These are phyloP conservation scores for Ranitomeya variabilis DNA, from an alignment of 2,113 vertebrate species.

Conservation along the genomic window DNA sequence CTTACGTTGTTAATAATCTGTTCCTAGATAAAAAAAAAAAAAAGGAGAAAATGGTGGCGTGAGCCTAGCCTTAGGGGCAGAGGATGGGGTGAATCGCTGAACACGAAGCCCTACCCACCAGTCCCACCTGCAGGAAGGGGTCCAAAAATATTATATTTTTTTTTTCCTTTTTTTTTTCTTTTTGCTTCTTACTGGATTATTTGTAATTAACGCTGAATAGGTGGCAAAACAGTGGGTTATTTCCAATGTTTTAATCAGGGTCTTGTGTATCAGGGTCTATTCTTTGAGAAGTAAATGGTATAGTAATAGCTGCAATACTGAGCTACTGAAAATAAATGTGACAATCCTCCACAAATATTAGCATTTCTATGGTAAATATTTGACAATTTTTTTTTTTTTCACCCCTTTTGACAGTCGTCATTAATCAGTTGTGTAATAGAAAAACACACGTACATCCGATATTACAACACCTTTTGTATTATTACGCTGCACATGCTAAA, in stretches of 20 bases:
- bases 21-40: no score
- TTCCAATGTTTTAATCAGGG: not conserved
- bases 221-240: not conserved
- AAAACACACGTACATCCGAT: not conserved
- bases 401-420: not conserved
- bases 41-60: no score
- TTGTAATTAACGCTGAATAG: not conserved
- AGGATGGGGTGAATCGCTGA: no score
- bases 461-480: no score
- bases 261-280: not conserved
- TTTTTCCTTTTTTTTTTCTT: not conserved
- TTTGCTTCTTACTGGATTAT: not conserved
- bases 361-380: not conserved
- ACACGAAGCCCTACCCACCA: not conserved
- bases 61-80: no score
- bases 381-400: not conserved
- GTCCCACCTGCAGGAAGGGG: not conserved
- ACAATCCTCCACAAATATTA: not conserved
- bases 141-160: not conserved
- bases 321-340: not conserved
- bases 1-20: no score
- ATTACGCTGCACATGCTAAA: no score
- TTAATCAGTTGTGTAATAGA: not conserved
- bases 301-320: not conserved
- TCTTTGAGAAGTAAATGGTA: not conserved